phyloP scores from a whole-genome alignment of 2,113 vertebrate species.

The Corvus cornix region DNA sequence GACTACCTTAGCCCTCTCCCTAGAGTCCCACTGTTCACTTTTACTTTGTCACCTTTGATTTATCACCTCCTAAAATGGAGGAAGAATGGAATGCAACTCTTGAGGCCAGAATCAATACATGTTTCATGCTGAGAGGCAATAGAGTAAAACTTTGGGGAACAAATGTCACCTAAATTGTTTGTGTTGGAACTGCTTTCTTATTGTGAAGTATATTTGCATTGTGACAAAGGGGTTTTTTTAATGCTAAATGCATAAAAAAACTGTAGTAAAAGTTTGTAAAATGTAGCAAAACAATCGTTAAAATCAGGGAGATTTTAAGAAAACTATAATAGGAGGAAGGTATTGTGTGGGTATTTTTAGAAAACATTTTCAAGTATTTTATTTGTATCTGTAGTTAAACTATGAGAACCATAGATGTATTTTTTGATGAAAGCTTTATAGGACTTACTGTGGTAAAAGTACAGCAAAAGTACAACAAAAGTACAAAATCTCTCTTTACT shows the following conservation, averaged over 20 bases:
- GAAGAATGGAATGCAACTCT: neutral
- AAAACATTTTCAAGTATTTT: neutral
- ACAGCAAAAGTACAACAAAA: neutral
- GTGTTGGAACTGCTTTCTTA: neutral
- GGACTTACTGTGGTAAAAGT: neutral
- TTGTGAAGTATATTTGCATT: neutral
- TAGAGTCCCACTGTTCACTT: neutral
- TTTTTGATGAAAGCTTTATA: neutral
- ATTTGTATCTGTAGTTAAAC: neutral
- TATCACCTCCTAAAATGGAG: neutral
- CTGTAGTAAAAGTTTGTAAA: neutral
- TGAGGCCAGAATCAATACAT: neutral
- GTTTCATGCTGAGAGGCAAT: neutral
- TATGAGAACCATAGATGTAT: neutral
- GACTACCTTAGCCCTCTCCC: neutral
- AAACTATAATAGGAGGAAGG: neutral
- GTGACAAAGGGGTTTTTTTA: neutral
- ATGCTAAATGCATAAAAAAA: neutral
- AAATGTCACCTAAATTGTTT: neutral
- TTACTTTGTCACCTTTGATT: conserved; percentile 15
- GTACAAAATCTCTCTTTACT: neutral
- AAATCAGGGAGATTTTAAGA: neutral
- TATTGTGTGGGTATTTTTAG: neutral
- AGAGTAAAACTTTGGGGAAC: conserved; percentile 6
- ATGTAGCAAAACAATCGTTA: neutral